Evolutionary conservation across 2,888 invertebrate genomes (phyloP).

Genomic region (Schrankia costaestrigalis): DNA sequence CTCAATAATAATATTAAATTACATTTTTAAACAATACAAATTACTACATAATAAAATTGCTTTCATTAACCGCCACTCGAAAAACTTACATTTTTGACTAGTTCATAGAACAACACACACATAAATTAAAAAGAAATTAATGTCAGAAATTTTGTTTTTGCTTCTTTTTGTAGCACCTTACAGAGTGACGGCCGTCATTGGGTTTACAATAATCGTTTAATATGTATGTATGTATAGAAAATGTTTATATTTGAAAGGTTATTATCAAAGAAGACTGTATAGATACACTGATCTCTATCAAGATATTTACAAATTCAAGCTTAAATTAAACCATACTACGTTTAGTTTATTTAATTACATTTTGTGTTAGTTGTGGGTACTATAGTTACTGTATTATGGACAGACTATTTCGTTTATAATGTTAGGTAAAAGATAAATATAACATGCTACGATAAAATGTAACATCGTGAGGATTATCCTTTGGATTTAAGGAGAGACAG

Average conservation of each 20-base stretch:
- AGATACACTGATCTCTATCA: conserved; percentile 67
- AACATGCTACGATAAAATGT: too few species aligned
- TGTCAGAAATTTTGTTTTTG: conserved; percentile 16
- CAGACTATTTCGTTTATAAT: conserved; percentile 18
- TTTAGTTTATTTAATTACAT: conserved; percentile 33
- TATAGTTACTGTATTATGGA: conserved; percentile 16
- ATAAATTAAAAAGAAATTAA: conserved; percentile 24
- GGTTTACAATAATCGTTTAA: conserved; percentile 27
- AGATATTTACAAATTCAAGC: conserved; percentile 73
- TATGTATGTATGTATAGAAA: conserved; percentile 61
- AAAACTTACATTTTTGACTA: conserved; percentile 73
- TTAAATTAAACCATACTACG: conserved; percentile 59
- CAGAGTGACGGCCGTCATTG: conserved; percentile 34
- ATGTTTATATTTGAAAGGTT: conserved; percentile 62
- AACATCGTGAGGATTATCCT: too few species aligned
- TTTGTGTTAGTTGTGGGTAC: conserved; percentile 24
- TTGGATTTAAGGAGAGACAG: too few species aligned
- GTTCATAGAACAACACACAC: conserved; percentile 53
- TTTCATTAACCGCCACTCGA: conserved; percentile 50
- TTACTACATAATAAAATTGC: conserved; percentile 38
- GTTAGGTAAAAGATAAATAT: conserved; percentile 20
- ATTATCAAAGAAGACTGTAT: conserved; percentile 69
- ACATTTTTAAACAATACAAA: conserved; percentile 44
- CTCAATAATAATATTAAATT: conserved; percentile 52
- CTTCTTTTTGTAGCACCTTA: conserved; percentile 58